Conservation (phyloP, 2,888 invertebrate species). For the Pseudococcus longispinus region DNA sequence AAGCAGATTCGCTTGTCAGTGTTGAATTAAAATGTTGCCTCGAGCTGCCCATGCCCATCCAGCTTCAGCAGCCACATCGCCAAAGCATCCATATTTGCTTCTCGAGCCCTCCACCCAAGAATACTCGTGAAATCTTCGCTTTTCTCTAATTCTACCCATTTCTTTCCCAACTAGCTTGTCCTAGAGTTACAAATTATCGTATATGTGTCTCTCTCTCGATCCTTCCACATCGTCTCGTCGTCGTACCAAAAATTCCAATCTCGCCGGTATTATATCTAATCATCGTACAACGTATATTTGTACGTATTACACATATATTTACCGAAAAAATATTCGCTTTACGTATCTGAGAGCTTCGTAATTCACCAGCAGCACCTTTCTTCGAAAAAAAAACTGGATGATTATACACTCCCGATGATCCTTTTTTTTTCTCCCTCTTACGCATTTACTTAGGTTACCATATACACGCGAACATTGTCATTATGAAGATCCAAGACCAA, state of each 20-base stretch:
- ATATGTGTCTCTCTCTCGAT: background rate
- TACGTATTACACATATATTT: background rate
- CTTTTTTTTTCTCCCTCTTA: background rate
- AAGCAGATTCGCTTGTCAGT: conserved; percentile 11
- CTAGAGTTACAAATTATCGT: background rate
- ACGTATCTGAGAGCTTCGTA: background rate
- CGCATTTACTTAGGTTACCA: background rate
- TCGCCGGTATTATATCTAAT: background rate
- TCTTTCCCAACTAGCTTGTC: background rate
- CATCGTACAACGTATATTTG: background rate
- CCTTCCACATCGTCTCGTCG: background rate
- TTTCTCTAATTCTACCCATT: no score
- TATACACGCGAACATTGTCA: background rate
- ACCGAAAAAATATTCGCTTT: background rate
- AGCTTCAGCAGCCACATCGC: background rate
- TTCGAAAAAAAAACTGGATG: background rate
- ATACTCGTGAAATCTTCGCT: no score
- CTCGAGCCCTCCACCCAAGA: no score
- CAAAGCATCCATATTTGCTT: background rate
- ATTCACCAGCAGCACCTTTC: background rate
- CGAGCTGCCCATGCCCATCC: background rate
- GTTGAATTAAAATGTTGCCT: conserved; percentile 2
- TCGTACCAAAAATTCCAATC: background rate
- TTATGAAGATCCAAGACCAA: background rate
- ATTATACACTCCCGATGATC: background rate